Base-by-base conservation (phyloP, 2,797 vertebrate genomes). In the Lepilemur ruficaudatus region DNA sequence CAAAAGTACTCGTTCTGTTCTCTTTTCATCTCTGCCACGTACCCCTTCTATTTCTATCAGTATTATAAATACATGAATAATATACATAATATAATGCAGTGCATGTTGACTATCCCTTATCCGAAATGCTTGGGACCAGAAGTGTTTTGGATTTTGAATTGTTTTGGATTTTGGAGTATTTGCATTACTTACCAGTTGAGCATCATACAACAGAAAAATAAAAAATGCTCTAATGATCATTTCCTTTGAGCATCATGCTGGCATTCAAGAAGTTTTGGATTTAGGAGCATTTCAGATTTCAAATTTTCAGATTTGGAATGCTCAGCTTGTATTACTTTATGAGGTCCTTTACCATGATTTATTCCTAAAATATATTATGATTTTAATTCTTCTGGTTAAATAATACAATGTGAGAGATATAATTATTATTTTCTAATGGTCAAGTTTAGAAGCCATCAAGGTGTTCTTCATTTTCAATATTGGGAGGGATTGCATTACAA, bases 361-460 rank as follows among this genome's bases (percentile, higher is more conserved):
- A 63, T n/a, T 72, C 32, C 67, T 91, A 73, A 93, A 38, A 82
- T 88, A 52, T 23, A 86, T 57, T 70, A 63, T 23, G 9, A 73
- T 67, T 81, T 96, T 59, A 72, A 93, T 14, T 78, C 88, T 75
- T 41, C 52, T 88, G 52, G 11, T 67, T 86, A 94, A 78, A 55
- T 63, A 79, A 41, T 12, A 52, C 13, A 90, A 57, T 48, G 89
- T 57, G 13, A 23, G 72, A 94, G 78, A 52, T 15, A 7, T 8
- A 57, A n/a, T n/a, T n/a, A n/a, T 70, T 85, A n/a, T 52, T 41
- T 95, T 90, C 57, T 46, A 84, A n/a, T 79, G 43, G 25, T 81
- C 59, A 84, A 65, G 82, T 91, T 59, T 57, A 81, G 61, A 96
- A 96, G 17, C 10, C 87, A 69, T 5, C 2, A 5, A 50, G 50